These are phyloP conservation scores for Oryzias woworae DNA, from an alignment of 2,113 vertebrate genomes.

Conservation along the genomic window DNA sequence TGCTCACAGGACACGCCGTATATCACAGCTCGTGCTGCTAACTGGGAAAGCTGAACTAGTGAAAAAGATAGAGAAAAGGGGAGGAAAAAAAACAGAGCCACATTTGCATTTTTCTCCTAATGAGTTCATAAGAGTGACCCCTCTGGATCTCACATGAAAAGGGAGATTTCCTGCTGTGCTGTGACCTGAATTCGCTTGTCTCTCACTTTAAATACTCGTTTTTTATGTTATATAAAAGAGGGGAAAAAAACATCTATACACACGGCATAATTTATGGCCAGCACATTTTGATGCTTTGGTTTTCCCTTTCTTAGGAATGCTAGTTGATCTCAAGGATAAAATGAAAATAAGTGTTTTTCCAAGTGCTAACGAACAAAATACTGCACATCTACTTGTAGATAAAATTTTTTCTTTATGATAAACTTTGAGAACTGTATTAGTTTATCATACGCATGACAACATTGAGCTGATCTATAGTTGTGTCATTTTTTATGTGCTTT, in stretches of 20 bases:
- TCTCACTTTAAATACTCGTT: slow-evolving; percentile 74
- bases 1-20: slow-evolving; percentile 15
- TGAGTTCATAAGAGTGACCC: slow-evolving; percentile 88
- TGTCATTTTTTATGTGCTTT: slow-evolving; percentile 68
- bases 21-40: slow-evolving; percentile 28
- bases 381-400: slow-evolving; percentile 34
- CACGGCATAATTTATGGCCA: slow-evolving; percentile 69
- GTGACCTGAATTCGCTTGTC: slow-evolving; percentile 85
- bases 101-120: slow-evolving; percentile 87
- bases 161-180: slow-evolving; percentile 81
- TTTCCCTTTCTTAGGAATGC: slow-evolving; percentile 17
- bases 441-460: slow-evolving; percentile 35
- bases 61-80: slow-evolving; percentile 24
- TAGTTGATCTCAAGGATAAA: slow-evolving; percentile 21
- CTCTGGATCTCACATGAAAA: slow-evolving; percentile 89
- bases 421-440: slow-evolving; percentile 24
- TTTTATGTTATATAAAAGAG: slow-evolving; percentile 75
- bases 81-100: slow-evolving; percentile 35
- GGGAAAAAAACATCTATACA: slow-evolving; percentile 63
- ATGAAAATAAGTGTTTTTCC: slow-evolving; percentile 20
- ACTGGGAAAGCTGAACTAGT: slow-evolving; percentile 42
- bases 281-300: slow-evolving; percentile 28
- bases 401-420: slow-evolving; percentile 9
- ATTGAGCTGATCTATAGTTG: slow-evolving; percentile 73
- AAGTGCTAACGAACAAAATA: slow-evolving; percentile 27